These are phyloP conservation scores for Psilopsiagon aymara DNA, from an alignment of 2,113 vertebrate species.

Conservation along the genomic window DNA sequence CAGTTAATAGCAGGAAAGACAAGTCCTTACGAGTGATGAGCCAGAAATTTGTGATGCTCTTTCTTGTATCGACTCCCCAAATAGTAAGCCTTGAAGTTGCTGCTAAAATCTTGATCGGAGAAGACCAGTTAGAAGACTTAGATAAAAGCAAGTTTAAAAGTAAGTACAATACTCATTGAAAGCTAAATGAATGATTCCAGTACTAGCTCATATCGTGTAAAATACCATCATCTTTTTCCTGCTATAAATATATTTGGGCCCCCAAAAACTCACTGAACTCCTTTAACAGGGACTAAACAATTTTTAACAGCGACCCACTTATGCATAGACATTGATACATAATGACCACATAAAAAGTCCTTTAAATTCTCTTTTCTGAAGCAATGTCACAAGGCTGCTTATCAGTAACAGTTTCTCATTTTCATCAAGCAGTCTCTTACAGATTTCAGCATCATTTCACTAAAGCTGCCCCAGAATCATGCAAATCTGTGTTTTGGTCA, in stretches of 20 bases:
- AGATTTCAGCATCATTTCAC: background rate
- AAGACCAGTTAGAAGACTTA: slow-evolving; percentile 87
- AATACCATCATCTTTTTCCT: background rate
- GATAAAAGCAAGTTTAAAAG: slow-evolving; percentile 99
- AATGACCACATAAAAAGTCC: background rate
- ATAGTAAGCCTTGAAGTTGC: slow-evolving; percentile 93
- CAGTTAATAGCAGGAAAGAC: slow-evolving; percentile 94
- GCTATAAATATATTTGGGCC: background rate
- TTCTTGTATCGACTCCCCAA: slow-evolving; percentile 89
- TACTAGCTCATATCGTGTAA: background rate
- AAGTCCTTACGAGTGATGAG: slow-evolving; percentile 97
- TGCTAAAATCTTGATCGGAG: slow-evolving; percentile 94
- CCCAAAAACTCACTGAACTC: background rate
- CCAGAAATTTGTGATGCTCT: slow-evolving; percentile 98
- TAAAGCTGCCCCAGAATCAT: background rate
- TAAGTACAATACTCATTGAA: slow-evolving; percentile 73
- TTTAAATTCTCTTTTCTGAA: background rate
- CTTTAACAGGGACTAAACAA: background rate
- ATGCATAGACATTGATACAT: background rate
- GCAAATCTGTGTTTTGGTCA: background rate
- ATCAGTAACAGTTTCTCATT: background rate
- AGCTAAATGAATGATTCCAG: background rate
- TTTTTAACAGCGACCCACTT: background rate
- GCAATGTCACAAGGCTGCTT: background rate
- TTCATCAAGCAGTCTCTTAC: background rate